These are phyloP conservation scores for Empidonax traillii DNA, from an alignment of 2,113 vertebrate species.

Conservation along the genomic window DNA sequence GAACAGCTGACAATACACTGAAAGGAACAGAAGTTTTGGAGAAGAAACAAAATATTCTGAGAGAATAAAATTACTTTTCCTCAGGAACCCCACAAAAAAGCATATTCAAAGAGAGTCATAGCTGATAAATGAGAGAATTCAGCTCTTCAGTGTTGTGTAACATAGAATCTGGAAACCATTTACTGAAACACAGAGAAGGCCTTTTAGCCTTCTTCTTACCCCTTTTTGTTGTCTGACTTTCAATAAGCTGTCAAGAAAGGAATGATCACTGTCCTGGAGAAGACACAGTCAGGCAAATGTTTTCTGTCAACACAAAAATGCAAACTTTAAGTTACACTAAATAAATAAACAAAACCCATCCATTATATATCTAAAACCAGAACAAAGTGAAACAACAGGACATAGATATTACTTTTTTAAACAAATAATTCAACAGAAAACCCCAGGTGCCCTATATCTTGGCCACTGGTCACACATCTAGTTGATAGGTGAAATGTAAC, in stretches of 20 bases:
- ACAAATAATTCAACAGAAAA: background rate
- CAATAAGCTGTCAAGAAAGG: background rate
- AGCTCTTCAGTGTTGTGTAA: background rate
- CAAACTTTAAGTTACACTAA: background rate
- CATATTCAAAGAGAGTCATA: background rate
- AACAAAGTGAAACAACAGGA: background rate
- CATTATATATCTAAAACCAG: background rate
- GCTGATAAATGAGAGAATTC: background rate
- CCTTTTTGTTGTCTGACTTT: background rate
- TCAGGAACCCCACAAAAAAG: rapidly evolving
- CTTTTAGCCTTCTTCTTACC: background rate
- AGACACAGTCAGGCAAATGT: background rate
- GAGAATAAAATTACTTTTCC: background rate
- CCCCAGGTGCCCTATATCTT: background rate
- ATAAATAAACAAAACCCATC: background rate
- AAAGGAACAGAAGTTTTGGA: background rate
- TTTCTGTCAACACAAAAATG: background rate
- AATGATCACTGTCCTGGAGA: background rate
- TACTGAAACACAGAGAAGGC: background rate
- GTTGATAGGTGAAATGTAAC: background rate
- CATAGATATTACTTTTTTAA: background rate
- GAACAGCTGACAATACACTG: background rate
- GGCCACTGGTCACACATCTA: background rate
- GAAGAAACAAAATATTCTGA: background rate
- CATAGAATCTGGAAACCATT: background rate